phyloP scores from a whole-genome alignment of 2,113 vertebrate species.

The Mus musculus region DNA sequence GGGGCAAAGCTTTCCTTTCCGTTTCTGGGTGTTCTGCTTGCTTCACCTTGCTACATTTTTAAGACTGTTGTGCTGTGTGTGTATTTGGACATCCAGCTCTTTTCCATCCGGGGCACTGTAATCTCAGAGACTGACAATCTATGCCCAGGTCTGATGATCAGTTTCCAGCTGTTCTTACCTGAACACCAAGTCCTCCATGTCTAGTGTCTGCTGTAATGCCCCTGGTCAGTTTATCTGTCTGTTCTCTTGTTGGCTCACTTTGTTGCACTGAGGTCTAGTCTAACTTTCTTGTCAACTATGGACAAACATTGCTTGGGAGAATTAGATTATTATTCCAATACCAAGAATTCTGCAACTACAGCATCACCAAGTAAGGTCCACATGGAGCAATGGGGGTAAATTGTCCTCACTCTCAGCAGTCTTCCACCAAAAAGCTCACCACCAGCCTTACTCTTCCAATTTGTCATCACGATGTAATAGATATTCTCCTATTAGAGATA shows the following conservation, averaged over 20 bases:
- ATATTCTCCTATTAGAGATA: neutral
- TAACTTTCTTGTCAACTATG: neutral
- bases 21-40: neutral
- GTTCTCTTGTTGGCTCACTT: neutral
- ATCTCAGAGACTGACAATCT: too few relatives aligned
- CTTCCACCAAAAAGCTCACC: neutral
- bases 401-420: neutral
- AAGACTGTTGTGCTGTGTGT: accelerated
- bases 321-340: neutral
- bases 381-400: neutral
- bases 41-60: neutral
- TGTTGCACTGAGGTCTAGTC: neutral
- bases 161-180: neutral
- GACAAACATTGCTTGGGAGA: neutral
- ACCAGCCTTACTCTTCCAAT: neutral
- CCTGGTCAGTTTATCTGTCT: accelerated
- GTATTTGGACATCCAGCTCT: neutral
- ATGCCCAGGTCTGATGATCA: accelerated
- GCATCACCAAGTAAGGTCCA: neutral
- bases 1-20: neutral
- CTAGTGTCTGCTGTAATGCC: neutral
- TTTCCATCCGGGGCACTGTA: accelerated
- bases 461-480: neutral
- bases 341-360: too few relatives aligned
- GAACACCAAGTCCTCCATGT: neutral